Evolutionary conservation across 1,140 invertebrate genomes (phyloP).

Genomic region (Rhynchophorus ferrugineus): DNA sequence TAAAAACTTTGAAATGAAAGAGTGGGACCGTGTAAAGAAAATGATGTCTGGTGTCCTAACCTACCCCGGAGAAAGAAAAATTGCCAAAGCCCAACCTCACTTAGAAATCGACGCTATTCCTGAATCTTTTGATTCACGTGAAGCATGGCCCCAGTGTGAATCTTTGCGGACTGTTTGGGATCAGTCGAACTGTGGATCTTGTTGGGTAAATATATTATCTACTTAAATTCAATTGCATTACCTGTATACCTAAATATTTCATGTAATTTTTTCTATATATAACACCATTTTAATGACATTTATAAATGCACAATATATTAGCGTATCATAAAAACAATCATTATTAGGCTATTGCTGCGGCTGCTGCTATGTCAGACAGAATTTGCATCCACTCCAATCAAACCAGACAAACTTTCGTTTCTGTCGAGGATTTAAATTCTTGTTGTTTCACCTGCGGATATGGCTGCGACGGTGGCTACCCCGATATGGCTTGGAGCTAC

Average conservation of each 20-base stretch:
- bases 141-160: conserved; percentile 15
- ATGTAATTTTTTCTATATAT: no score
- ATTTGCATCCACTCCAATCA: conserved; percentile 57
- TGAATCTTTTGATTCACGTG: conserved; percentile 17
- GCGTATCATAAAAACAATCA: no score
- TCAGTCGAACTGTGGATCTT: conserved; percentile 14
- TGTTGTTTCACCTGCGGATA: conserved; percentile 39
- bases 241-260: no score
- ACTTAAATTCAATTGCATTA: not conserved
- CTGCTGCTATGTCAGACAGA: conserved; percentile 61
- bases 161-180: conserved; percentile 10
- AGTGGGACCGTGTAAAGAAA: conserved; percentile 6
- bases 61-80: not conserved
- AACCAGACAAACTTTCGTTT: conserved; percentile 46
- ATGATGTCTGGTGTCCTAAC: not conserved
- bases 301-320: no score
- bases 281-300: no score
- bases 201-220: conserved; percentile 14
- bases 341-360: conserved; percentile 55
- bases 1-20: conserved; percentile 14
- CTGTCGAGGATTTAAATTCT: conserved; percentile 56
- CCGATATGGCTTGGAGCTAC: conserved; percentile 53
- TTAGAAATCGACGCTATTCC: conserved; percentile 5
- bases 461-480: conserved; percentile 58
- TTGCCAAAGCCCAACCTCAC: not conserved